phyloP scores from a whole-genome alignment of 2,797 vertebrate species.

The Echeneis naucrates region DNA sequence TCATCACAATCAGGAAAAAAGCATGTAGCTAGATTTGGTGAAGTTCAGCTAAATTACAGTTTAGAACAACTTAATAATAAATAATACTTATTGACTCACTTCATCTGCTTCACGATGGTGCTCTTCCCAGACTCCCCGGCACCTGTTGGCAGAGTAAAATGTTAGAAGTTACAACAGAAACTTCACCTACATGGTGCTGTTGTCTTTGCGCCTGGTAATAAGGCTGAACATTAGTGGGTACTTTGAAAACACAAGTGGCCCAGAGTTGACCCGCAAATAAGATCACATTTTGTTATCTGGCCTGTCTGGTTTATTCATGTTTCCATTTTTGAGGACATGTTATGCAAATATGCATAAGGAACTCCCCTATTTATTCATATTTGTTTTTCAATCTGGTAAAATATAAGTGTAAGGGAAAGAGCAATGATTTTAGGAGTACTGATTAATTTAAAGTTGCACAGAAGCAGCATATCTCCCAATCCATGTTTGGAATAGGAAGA shows the following conservation, averaged over 20 bases:
- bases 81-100: slow-evolving; percentile 78
- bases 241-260: slow-evolving; percentile 27
- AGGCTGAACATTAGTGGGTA: slow-evolving; percentile 27
- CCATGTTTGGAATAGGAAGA: background rate
- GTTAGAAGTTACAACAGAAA: slow-evolving; percentile 31
- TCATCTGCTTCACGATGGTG: slow-evolving; percentile 91
- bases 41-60: background rate
- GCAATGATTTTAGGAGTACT: background rate
- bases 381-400: slow-evolving; percentile 38
- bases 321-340: slow-evolving; percentile 40
- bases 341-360: slow-evolving; percentile 29
- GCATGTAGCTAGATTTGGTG: background rate
- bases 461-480: background rate
- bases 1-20: no score
- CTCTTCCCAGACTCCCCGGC: slow-evolving; percentile 90
- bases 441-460: background rate
- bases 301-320: slow-evolving; percentile 54
- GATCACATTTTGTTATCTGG: slow-evolving; percentile 28
- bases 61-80: background rate
- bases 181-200: background rate
- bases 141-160: slow-evolving; percentile 76
- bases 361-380: slow-evolving; percentile 6
- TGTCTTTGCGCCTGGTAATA: background rate
- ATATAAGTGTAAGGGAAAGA: background rate
- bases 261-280: slow-evolving; percentile 8